These are phyloP conservation scores for Thaleichthys pacificus DNA, from an alignment of 2,797 vertebrate species.

Conservation along the genomic window DNA sequence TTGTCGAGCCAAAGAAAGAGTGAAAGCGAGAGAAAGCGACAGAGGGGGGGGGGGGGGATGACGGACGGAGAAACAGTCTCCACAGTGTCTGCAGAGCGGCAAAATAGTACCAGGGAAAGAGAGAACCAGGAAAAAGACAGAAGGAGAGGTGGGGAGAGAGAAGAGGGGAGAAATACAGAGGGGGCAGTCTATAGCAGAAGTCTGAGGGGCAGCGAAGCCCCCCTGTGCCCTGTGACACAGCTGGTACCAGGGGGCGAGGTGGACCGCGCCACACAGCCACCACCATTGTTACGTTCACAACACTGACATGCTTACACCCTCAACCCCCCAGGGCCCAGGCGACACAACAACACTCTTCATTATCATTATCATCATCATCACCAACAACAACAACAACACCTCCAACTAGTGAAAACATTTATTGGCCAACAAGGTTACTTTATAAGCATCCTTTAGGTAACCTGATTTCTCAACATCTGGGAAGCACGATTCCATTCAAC, in stretches of 20 bases:
- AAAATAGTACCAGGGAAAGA: constrained; percentile 13
- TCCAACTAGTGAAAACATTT: not conserved
- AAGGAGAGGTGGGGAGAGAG: constrained; percentile 19
- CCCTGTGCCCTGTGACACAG: constrained; percentile 50
- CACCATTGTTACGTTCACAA: constrained; percentile 67
- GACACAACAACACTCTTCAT: constrained; percentile 23
- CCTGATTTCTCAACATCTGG: no score
- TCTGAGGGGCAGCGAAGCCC: constrained; percentile 31
- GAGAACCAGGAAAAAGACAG: constrained; percentile 7
- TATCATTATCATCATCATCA: no score
- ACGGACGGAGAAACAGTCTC: not conserved
- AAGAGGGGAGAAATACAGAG: not conserved
- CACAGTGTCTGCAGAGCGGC: not conserved
- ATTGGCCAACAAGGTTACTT: no score
- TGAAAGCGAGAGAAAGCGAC: constrained; percentile 30
- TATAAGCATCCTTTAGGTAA: no score
- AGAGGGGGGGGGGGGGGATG: constrained; percentile 26
- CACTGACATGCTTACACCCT: constrained; percentile 52
- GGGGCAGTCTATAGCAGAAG: constrained; percentile 29
- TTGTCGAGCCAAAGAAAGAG: constrained; percentile 58
- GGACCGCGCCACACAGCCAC: constrained; percentile 59
- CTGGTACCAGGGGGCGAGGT: constrained; percentile 66
- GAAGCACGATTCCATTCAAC: no score
- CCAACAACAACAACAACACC: not conserved
- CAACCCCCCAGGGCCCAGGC: not conserved